Percentiles rank a stretch among this genome's conserved stretches.
These are phyloP conservation scores for Cordilura impudica DNA, from an alignment of 2,888 invertebrate genomes.

Conservation along the genomic window DNA sequence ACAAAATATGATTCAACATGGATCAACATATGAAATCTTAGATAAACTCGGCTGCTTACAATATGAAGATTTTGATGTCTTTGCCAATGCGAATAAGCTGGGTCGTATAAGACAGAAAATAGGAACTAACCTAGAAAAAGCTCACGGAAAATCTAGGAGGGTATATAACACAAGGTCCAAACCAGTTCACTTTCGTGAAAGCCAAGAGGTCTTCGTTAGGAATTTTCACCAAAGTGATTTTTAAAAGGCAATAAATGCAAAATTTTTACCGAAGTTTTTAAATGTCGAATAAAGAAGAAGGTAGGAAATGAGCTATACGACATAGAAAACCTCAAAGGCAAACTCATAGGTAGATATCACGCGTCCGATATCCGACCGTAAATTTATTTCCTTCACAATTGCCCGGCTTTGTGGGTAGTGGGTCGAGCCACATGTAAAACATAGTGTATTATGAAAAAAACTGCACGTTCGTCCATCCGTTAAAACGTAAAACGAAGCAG, in stretches of 20 bases:
- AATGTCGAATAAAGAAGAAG: not conserved
- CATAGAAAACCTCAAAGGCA: not conserved
- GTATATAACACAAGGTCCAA: not conserved
- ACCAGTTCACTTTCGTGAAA: not conserved
- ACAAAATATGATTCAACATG: constrained; percentile 16
- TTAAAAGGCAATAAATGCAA: constrained; percentile 15
- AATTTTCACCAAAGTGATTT: constrained; percentile 3
- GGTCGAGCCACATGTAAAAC: constrained; percentile 27
- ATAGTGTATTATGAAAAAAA: no score
- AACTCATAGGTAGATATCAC: constrained; percentile 2
- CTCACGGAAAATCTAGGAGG: not conserved
- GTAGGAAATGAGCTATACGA: constrained; percentile 18
- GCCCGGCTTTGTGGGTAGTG: constrained; percentile 17
- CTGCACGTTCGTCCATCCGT: no score
- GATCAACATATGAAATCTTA: not conserved
- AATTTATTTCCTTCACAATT: not conserved
- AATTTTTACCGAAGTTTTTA: constrained; percentile 6
- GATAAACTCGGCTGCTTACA: not conserved
- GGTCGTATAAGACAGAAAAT: not conserved
- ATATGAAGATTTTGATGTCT: not conserved
- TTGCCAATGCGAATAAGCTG: not conserved
- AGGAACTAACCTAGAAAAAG: not conserved
- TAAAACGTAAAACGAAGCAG: no score
- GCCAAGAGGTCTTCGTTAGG: not conserved
- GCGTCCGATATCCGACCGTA: not conserved